Evolutionary conservation across 2,888 invertebrate genomes (phyloP).

Genomic region (Cepaea hortensis): DNA sequence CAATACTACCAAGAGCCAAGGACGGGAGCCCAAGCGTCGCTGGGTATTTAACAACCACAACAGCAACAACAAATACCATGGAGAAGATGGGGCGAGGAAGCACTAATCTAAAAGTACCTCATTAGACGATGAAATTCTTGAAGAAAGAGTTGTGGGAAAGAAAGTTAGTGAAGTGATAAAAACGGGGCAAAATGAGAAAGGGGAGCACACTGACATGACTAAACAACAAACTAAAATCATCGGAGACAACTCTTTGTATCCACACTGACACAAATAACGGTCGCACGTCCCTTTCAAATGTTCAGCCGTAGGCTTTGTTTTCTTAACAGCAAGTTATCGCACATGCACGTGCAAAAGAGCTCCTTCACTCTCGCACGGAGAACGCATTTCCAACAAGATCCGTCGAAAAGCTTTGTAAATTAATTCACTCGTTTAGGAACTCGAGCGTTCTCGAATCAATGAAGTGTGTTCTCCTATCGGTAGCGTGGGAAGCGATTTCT

Average conservation of each 20-base stretch:
- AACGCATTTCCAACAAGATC: neutral
- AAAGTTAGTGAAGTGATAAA: neutral
- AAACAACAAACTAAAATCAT: neutral
- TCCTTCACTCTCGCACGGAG: neutral
- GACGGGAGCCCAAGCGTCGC: no score
- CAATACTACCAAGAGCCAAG: no score
- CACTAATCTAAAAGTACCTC: neutral
- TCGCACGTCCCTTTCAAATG: neutral
- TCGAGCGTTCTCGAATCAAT: neutral
- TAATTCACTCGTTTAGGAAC: conserved; percentile 11
- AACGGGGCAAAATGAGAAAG: neutral
- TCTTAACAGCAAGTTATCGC: conserved; percentile 24
- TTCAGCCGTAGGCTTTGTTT: neutral
- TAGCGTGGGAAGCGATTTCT: conserved; percentile 7
- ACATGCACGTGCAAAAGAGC: conserved; percentile 20
- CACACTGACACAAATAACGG: conserved; percentile 3
- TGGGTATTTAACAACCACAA: neutral
- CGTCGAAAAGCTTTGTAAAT: conserved; percentile 10
- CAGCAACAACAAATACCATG: neutral
- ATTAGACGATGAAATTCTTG: neutral
- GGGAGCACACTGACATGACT: neutral
- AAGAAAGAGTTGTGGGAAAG: neutral
- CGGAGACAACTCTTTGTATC: neutral
- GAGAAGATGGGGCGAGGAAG: no score
- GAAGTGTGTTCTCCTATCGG: neutral